Evolutionary conservation across 2,888 invertebrate species (phyloP), one percentile per base, ranked within the genome.

Genomic region (Lochmaea crataegi): DNA sequence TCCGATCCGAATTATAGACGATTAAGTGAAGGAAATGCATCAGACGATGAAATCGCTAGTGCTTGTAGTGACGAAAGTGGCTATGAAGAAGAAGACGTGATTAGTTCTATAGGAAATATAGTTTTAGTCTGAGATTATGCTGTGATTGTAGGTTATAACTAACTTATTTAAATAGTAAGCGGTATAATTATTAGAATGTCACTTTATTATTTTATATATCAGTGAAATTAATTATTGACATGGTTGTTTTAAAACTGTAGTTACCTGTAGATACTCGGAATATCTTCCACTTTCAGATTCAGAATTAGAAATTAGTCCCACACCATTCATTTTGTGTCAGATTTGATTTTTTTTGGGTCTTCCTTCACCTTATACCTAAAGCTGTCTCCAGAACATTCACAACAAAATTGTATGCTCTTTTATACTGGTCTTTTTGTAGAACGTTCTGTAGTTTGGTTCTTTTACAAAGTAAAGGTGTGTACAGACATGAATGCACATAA

Each of bases 31-130:
- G 72, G 69, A 16, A 72, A 69, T 26, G 71, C 57, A 7, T 77
- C 79, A 68, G 88, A 88, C 65, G 87, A 88, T 71, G 88, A 89
- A 77, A 86, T 86, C 78, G 92, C 93, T 82, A 95, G 95, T 82
- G 96, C 93, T 76, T 93, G 94, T 84, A 95, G 95, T 85, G 96
- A 96, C 83, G 96, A 97, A 85, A 96, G 95, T 71, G 96, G 96
- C 4, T 96, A 96, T 86, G 96, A 95, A 41, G 96, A 96, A 85
- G 90, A 92, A 76, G 92, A 92, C 77, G 77, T 86, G 63, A 82
- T 84, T 38, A 85, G 83, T 78, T 85, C 85, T 42, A 84, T 87
- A 70, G 83, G 83, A 42, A 86, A 85, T 74, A 83, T 87, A 65
- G 84, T 87, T 72, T 81, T 86, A 77, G 85, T 87, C 72, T 86